Conservation (phyloP, 2,888 invertebrate genomes). For the Lepetodrilus schrolli region DNA sequence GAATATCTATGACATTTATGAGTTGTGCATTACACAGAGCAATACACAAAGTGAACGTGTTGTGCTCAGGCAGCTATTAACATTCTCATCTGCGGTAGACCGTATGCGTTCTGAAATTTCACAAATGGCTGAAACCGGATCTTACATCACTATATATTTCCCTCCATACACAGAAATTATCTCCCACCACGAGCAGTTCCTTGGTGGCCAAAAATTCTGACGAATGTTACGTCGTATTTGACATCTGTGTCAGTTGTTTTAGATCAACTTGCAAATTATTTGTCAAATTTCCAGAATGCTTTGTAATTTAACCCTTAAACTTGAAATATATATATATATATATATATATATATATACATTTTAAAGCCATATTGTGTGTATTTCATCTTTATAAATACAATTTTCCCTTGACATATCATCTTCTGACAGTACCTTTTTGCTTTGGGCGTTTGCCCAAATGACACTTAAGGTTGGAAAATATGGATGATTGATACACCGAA, state of each 20-base stretch:
- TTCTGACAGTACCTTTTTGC: neutral
- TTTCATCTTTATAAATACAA: neutral
- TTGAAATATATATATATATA: neutral
- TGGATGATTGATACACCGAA: neutral
- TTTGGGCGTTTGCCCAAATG: neutral
- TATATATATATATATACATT: neutral
- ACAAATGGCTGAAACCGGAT: constrained; percentile 14
- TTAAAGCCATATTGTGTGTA: neutral
- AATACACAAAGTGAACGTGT: neutral
- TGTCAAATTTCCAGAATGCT: constrained; percentile 9
- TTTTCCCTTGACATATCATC: neutral
- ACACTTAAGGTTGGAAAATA: too few species aligned
- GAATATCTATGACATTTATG: neutral
- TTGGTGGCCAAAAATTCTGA: neutral
- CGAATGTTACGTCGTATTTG: neutral
- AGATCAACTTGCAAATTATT: constrained; percentile 12
- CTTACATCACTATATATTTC: neutral
- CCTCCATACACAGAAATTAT: neutral
- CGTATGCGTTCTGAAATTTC: constrained; percentile 14
- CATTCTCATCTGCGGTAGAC: constrained; percentile 9
- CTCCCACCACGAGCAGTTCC: neutral
- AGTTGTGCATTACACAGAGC: neutral
- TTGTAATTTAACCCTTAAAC: constrained; percentile 23
- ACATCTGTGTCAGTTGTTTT: constrained; percentile 7
- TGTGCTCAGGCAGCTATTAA: neutral